Evolutionary conservation across 2,113 vertebrate species (phyloP), one percentile per base, ranked within the genome.

Genomic region (Haplochromis vanheusdeni): DNA sequence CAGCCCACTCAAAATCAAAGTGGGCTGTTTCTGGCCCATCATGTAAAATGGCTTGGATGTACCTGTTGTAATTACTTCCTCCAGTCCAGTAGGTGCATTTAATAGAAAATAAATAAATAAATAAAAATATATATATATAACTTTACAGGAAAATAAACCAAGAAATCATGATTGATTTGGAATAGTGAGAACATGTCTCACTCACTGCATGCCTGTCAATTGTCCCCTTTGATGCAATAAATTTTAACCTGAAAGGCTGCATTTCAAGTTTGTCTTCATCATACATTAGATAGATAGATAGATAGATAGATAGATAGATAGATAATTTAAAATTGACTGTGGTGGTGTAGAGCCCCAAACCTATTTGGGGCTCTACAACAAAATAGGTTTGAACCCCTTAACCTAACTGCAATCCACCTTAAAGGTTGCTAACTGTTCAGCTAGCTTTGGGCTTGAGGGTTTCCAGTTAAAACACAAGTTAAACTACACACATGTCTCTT

Each of bases 351-450:
- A 5, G 60, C n/a, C 0, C 6, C 33, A 68, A 68, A 68, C 33
- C 11, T n/a, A n/a, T n/a, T n/a, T n/a, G n/a, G n/a, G n/a, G n/a
- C n/a, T 31, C 56, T 60, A 60, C 56, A 60, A 31, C 56, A 60
- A 60, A 60, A 31, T 60, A 31, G 0, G 56, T 60, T 31, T 60
- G 14, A 60, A 31, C 56, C 1, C 26, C 14, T 31, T 2, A 60
- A 60, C n/a, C 35, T 70, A 2, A 40, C 3, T 40, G n/a, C 5
- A 0, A 21, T 5, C 1, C 62, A 40, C 65, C 65, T 2, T 21
- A 70, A 40, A 42, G 65, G 21, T 14, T 23, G 7, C 7, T 23
- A 70, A 16, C n/a, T 42, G 0, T 42, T 73, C 65, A 42, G 13
- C n/a, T 23, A 42, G 37, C 65, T 70, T 70, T 70, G 33, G 60